These are phyloP conservation scores for Eristalis arbustorum DNA, from an alignment of 2,888 invertebrate genomes.

Conservation along the genomic window DNA sequence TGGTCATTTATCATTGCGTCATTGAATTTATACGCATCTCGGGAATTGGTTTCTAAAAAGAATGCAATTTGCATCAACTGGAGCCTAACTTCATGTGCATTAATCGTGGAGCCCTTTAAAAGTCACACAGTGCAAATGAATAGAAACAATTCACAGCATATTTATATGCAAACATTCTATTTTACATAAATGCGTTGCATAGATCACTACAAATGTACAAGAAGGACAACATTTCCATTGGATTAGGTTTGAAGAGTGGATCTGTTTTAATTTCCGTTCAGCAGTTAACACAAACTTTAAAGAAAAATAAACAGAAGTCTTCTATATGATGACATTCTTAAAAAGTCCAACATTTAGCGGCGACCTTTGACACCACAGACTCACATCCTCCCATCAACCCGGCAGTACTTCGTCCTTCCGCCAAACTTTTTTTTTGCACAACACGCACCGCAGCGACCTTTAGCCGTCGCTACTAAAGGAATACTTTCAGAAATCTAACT, in stretches of 20 bases:
- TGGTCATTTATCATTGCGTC: not conserved
- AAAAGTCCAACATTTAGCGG: not conserved
- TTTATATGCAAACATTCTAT: not conserved
- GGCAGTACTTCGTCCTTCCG: not conserved
- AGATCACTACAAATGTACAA: not conserved
- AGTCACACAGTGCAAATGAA: not conserved
- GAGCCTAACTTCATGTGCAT: not conserved
- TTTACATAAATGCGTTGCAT: not conserved
- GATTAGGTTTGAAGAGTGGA: too few relatives aligned
- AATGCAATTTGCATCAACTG: not conserved
- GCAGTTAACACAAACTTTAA: not conserved
- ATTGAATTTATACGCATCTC: not conserved
- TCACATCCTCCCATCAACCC: not conserved
- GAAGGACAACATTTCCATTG: not conserved
- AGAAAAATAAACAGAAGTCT: not conserved
- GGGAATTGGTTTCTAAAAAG: not conserved
- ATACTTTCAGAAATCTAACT: not conserved
- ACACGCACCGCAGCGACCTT: not conserved
- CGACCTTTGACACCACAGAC: not conserved
- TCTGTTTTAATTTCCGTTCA: too few relatives aligned
- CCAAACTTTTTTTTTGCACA: not conserved
- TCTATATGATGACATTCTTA: not conserved
- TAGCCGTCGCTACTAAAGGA: not conserved
- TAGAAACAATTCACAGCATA: not conserved
- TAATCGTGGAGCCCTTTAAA: too few relatives aligned